Conservation (phyloP, 2,888 invertebrate genomes). For the Tricholauxania praeusta region DNA sequence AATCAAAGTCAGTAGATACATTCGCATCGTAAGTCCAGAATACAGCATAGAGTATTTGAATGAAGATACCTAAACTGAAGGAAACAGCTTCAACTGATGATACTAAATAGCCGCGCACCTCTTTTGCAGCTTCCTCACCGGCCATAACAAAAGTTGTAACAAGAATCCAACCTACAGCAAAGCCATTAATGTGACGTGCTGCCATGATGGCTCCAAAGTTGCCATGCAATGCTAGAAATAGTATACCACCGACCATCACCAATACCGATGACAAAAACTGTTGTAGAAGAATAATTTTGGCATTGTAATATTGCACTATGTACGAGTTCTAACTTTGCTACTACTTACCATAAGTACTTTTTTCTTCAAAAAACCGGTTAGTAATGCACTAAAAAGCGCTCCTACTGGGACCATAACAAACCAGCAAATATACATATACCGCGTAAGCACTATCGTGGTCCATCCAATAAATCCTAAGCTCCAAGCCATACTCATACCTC, state of each 20-base stretch:
- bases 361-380: conserved; percentile 54
- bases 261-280: conserved; percentile 51
- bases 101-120: conserved; percentile 51
- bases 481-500: conserved; percentile 58
- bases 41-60: conserved; percentile 51
- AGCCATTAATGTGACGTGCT: conserved; percentile 59
- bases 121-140: conserved; percentile 55
- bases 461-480: conserved; percentile 30
- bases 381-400: conserved; percentile 48
- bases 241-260: conserved; percentile 55
- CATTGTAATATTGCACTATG: background rate
- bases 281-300: background rate
- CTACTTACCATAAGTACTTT: conserved; percentile 56
- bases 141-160: conserved; percentile 55
- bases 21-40: conserved; percentile 28
- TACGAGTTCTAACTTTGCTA: too few species aligned
- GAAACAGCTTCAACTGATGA: conserved; percentile 49
- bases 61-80: conserved; percentile 51
- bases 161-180: conserved; percentile 58
- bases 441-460: background rate
- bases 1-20: conserved; percentile 2
- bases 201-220: conserved; percentile 44
- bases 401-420: conserved; percentile 61
- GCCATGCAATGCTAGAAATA: conserved; percentile 44
- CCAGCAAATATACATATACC: conserved; percentile 55